Percentiles rank a stretch among this genome's conserved stretches.
These are phyloP conservation scores for Otolemur crassicaudatus DNA, from an alignment of 2,797 vertebrate species.

Conservation along the genomic window DNA sequence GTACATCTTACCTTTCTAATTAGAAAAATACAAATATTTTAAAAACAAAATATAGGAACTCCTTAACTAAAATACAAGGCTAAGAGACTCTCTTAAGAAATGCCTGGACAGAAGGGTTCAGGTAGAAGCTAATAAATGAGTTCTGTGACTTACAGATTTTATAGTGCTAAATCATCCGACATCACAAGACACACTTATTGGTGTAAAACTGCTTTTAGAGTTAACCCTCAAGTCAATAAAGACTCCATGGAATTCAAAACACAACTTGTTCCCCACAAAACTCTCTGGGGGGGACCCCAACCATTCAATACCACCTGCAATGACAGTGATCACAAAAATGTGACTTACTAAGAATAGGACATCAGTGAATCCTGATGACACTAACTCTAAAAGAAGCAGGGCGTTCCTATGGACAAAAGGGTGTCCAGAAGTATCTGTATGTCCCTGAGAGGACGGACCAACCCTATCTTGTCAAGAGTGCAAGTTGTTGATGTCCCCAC, in stretches of 20 bases:
- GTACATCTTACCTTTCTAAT: background rate
- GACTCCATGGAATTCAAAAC: background rate
- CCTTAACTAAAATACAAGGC: background rate
- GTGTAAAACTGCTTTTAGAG: background rate
- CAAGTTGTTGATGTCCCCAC: background rate
- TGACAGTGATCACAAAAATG: background rate
- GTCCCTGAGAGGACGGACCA: background rate
- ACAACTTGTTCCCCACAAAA: background rate
- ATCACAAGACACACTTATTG: background rate
- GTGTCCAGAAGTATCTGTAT: background rate
- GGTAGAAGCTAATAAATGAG: background rate
- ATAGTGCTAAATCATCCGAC: background rate
- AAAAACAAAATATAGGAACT: background rate
- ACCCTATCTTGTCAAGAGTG: background rate
- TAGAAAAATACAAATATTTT: slow-evolving; percentile 9
- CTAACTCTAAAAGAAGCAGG: background rate
- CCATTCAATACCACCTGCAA: background rate
- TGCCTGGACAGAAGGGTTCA: background rate
- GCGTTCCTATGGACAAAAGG: background rate
- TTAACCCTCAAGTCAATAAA: background rate
- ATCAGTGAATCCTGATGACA: background rate
- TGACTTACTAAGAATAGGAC: background rate
- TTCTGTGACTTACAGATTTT: background rate
- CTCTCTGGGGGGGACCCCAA: background rate
- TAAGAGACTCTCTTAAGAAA: background rate